Evolutionary conservation across 2,888 invertebrate species (phyloP).

Genomic region (Arctia plantaginis): DNA sequence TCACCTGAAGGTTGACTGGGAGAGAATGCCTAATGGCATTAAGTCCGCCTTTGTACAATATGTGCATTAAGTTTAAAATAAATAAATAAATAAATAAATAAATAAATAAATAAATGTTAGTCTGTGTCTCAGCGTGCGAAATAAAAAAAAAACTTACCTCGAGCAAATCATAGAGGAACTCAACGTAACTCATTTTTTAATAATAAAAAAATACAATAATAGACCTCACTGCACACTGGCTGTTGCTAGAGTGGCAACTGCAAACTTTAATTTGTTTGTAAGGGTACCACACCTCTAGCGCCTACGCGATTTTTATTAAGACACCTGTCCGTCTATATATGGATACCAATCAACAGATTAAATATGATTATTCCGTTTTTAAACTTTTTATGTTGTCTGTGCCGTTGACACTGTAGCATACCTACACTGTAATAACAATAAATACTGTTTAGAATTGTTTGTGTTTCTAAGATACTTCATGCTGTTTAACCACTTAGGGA

Average conservation of each 20-base stretch:
- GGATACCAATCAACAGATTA: slow-evolving; percentile 70
- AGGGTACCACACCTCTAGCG: slow-evolving; percentile 73
- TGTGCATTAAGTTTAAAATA: too few relatives aligned
- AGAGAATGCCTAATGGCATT: too few relatives aligned
- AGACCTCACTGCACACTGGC: slow-evolving; percentile 62
- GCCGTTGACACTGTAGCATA: slow-evolving; percentile 44
- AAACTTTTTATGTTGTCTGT: slow-evolving; percentile 32
- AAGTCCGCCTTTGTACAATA: too few relatives aligned
- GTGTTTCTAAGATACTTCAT: background rate
- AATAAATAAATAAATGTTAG: too few relatives aligned
- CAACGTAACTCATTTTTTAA: slow-evolving; percentile 74
- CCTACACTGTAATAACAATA: slow-evolving; percentile 30
- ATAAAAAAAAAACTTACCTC: slow-evolving; percentile 65
- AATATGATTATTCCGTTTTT: slow-evolving; percentile 46
- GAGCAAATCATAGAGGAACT: slow-evolving; percentile 76
- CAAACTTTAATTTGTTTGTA: slow-evolving; percentile 67
- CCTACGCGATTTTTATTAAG: slow-evolving; percentile 67
- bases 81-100: too few relatives aligned
- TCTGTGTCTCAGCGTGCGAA: background rate
- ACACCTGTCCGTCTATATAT: slow-evolving; percentile 71
- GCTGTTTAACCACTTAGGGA: background rate
- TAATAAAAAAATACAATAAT: slow-evolving; percentile 39
- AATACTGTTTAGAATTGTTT: slow-evolving; percentile 10
- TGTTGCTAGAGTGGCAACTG: slow-evolving; percentile 67
- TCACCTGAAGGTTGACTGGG: too few relatives aligned